Conservation (phyloP, 2,888 invertebrate species). For the Lymantria monacha region DNA sequence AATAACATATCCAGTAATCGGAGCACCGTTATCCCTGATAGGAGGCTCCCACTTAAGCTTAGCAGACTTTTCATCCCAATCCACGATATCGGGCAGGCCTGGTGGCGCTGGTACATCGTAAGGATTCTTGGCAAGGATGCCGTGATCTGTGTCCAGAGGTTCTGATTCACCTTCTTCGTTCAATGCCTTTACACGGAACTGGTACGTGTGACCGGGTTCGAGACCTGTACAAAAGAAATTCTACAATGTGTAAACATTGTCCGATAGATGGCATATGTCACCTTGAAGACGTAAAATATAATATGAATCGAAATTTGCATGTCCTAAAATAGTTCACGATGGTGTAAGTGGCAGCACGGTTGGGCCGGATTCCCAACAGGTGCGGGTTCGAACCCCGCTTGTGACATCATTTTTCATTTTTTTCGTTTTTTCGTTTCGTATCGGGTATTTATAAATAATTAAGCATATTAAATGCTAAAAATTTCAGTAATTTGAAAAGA, state of each 20-base stretch:
- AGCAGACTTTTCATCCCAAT: slow-evolving; percentile 95
- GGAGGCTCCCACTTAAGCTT: slow-evolving; percentile 96
- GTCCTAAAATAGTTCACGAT: too few species aligned
- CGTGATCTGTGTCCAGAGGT: slow-evolving; percentile 93
- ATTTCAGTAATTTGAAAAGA: too few species aligned
- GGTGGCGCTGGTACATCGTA: slow-evolving; percentile 94
- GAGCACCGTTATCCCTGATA: slow-evolving; percentile 94
- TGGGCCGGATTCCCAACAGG: too few species aligned
- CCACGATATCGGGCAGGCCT: slow-evolving; percentile 94
- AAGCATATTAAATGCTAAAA: too few species aligned
- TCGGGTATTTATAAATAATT: background rate
- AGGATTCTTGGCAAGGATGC: slow-evolving; percentile 98
- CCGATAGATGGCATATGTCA: too few species aligned
- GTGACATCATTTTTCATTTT: background rate
- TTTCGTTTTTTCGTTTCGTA: background rate
- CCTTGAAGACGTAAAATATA: too few species aligned
- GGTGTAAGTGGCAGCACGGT: too few species aligned
- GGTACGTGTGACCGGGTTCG: slow-evolving; percentile 97
- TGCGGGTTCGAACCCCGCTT: too few species aligned
- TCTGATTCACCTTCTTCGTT: slow-evolving; percentile 99
- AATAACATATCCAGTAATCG: slow-evolving; percentile 95
- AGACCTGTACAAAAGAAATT: slow-evolving; percentile 83
- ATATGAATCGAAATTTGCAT: too few species aligned
- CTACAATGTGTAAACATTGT: too few species aligned
- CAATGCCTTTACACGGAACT: slow-evolving; percentile 98